These are phyloP conservation scores for Mormyrus hasselquistii DNA, from an alignment of 2,797 vertebrate genomes.

Conservation along the genomic window DNA sequence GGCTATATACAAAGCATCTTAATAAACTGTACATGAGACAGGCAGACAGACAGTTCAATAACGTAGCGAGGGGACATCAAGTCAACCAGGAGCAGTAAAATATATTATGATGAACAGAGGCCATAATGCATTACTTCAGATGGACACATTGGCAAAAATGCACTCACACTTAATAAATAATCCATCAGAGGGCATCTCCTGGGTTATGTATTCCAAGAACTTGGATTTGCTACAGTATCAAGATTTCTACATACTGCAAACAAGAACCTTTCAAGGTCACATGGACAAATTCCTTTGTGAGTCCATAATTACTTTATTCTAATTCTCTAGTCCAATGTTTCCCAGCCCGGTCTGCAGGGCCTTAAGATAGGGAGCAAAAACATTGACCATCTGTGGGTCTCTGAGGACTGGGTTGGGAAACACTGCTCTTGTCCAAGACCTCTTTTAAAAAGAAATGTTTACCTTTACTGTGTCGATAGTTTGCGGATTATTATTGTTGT, in stretches of 20 bases:
- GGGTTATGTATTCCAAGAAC: neutral
- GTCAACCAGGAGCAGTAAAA: constrained; percentile 26
- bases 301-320: neutral
- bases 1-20: constrained; percentile 61
- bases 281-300: neutral
- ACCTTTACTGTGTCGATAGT: neutral
- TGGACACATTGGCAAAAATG: neutral
- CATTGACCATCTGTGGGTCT: neutral
- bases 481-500: neutral
- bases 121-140: neutral
- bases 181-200: neutral
- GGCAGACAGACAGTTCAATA: constrained; percentile 24
- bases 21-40: constrained; percentile 51
- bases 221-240: neutral
- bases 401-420: neutral
- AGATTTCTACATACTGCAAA: neutral
- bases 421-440: neutral
- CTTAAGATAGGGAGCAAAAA: neutral
- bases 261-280: neutral
- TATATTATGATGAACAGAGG: constrained; percentile 16
- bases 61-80: neutral
- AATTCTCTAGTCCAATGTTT: neutral
- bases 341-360: neutral
- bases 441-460: neutral
- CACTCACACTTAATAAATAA: constrained; percentile 10